Evolutionary conservation across 2,888 invertebrate species (phyloP), one percentile per base, ranked within the genome.

Genomic region (Pyrrhosoma nymphula): DNA sequence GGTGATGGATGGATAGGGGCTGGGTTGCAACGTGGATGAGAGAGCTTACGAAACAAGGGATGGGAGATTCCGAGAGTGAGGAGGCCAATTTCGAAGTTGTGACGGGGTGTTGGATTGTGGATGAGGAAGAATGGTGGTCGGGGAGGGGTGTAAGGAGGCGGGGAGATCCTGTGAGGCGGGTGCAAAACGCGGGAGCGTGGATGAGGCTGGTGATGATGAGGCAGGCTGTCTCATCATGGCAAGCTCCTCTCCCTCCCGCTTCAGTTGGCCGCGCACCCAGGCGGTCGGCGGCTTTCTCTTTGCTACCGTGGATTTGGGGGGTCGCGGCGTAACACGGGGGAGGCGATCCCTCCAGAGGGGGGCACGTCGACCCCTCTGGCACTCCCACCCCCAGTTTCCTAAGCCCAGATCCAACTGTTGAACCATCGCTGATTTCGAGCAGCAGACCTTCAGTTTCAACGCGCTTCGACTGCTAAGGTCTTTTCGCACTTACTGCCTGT

Each of bases 31-130:
- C 47, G 47, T 47, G 47, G 47, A 47, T 47, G 89, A 47, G 88
- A 47, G 20, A 39, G 88, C 60, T 60, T 39, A 88, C 1, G 26
- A n/a, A 55, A 26, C 56, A 12, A n/a, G 56, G 56, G 89, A 56
- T 8, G 89, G 35, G 35, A 56, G 60, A 35, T 47, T 47, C 2
- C 8, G 47, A 47, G 47, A 91, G 63, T 23, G 93, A 93, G 93
- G 47, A 69, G 69, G 26, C 93, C 93, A 93, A 39, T 93, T 93
- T 75, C 82, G 69, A 93, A 69, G 93, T 93, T 93, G 93, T 75
- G 69, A 93, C 93, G 47, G 82, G 35, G 35, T 26, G 69, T 12
- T 14, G 60, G 60, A 20, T 14, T 90, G 14, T 35, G 23, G 63
- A 60, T 12, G 63, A 63, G 60, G 63, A 60, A 63, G 39, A 60